These are phyloP conservation scores for Lacerta viridis DNA, from an alignment of 2,797 vertebrate genomes.

Conservation along the genomic window DNA sequence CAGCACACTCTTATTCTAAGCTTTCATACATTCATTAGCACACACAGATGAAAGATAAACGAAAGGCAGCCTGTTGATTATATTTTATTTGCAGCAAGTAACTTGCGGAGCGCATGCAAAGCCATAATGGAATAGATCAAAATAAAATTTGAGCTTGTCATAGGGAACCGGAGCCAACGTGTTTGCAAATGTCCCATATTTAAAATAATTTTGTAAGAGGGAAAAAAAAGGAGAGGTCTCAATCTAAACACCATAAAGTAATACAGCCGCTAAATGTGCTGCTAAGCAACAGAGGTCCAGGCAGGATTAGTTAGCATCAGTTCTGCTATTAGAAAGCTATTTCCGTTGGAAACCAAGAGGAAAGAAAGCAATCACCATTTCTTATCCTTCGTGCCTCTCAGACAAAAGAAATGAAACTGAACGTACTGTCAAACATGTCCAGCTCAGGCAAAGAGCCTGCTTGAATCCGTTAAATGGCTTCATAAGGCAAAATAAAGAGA, in stretches of 20 bases:
- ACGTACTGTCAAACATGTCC: constrained; percentile 7
- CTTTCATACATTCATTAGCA: neutral
- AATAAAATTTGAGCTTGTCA: constrained; percentile 25
- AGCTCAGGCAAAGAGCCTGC: constrained; percentile 8
- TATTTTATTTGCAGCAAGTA: constrained; percentile 17
- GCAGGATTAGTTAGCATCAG: constrained; percentile 40
- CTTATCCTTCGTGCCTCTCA: constrained; percentile 22
- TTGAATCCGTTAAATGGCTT: neutral
- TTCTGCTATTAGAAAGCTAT: constrained; percentile 59
- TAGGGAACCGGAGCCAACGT: constrained; percentile 32
- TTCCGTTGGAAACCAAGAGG: constrained; percentile 48
- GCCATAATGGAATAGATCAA: constrained; percentile 5
- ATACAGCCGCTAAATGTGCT: constrained; percentile 66
- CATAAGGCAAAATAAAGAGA: constrained; percentile 16
- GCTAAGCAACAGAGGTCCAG: constrained; percentile 69
- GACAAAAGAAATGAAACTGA: constrained; percentile 7
- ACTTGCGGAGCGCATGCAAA: neutral
- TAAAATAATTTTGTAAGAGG: constrained; percentile 40
- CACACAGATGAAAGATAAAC: neutral
- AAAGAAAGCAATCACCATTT: constrained; percentile 3
- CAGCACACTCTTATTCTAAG: neutral
- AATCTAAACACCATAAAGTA: constrained; percentile 66
- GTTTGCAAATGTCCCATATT: constrained; percentile 26
- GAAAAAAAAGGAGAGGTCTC: constrained; percentile 7
- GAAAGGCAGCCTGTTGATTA: neutral